These are phyloP conservation scores for human DNA, from an alignment of 2,113 vertebrate genomes.

Conservation along the genomic window GRCh38 chr18:63142501-63143000, in stretches of 20 bases:
- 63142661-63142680: neutral
- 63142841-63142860: constrained; percentile 76
- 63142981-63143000: neutral
- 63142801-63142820: constrained; percentile 64
- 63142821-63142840: constrained; percentile 81
- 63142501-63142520: neutral
- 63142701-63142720: neutral
- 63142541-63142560: too few species aligned
- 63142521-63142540: neutral
- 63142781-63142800: constrained; percentile 57
- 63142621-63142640: neutral
- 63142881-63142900: constrained; percentile 55
- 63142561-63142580: neutral
- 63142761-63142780: neutral
- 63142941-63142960: neutral
- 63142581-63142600: neutral
- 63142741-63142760: fast-evolving
- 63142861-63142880: constrained; percentile 54
- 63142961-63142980: neutral
- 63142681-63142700: neutral
- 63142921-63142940: constrained; percentile 18
- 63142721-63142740: neutral
- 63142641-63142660: neutral
- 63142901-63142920: constrained; percentile 53
- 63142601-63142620: neutral